These are phyloP conservation scores for Notodonta dromedarius DNA, from an alignment of 2,888 invertebrate genomes.

Conservation along the genomic window DNA sequence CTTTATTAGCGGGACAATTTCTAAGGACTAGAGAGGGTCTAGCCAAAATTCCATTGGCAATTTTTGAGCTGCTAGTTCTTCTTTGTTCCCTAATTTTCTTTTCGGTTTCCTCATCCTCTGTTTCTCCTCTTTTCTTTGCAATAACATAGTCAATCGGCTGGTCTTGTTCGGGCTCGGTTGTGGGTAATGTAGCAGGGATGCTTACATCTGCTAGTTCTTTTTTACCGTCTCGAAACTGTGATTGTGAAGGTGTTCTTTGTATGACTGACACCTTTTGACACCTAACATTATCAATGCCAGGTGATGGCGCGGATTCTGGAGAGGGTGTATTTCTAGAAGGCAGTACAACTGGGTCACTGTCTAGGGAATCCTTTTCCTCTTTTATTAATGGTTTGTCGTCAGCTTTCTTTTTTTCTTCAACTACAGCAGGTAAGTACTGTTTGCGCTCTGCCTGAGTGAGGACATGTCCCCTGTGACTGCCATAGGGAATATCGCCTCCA, in stretches of 20 bases:
- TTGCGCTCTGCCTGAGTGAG: conserved; percentile 93
- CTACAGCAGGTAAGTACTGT: conserved; percentile 87
- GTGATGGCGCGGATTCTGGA: conserved; percentile 84
- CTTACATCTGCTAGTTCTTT: conserved; percentile 78
- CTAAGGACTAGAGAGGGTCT: conserved; percentile 83
- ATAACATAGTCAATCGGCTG: conserved; percentile 96
- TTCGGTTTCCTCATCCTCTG: conserved; percentile 88
- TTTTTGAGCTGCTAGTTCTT: conserved; percentile 87
- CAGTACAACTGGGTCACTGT: conserved; percentile 85
- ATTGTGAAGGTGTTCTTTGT: conserved; percentile 89
- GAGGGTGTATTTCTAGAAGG: conserved; percentile 78
- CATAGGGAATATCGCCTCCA: conserved; percentile 92
- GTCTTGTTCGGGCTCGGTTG: conserved; percentile 89
- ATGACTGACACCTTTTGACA: conserved; percentile 91
- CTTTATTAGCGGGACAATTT: conserved; percentile 82
- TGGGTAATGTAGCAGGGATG: conserved; percentile 77
- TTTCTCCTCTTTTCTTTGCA: conserved; percentile 90
- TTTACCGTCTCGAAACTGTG: conserved; percentile 76
- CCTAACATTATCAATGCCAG: conserved; percentile 87
- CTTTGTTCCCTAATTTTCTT: conserved; percentile 88
- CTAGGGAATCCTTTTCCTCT: conserved; percentile 87
- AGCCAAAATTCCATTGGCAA: conserved; percentile 83
- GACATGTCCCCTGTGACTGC: conserved; percentile 89
- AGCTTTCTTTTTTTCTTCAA: conserved; percentile 83
- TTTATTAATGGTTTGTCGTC: conserved; percentile 82